Conservation (phyloP, 2,797 vertebrate genomes). For the Limosa lapponica region DNA sequence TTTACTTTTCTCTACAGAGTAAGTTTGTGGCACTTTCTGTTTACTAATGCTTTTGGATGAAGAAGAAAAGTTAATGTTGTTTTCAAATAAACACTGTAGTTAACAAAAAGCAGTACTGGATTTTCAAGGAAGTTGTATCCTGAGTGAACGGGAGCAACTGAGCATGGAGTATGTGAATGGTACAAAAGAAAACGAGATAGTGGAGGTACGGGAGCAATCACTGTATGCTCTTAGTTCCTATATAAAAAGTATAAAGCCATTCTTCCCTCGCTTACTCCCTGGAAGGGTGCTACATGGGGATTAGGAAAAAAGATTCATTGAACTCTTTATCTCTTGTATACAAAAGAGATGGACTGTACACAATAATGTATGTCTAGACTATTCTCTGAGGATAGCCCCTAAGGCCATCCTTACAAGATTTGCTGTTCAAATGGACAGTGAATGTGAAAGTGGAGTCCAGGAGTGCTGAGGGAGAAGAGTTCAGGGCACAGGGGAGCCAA, state of each 20-base stretch:
- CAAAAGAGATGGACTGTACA: background rate
- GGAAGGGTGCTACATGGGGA: background rate
- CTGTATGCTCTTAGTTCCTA: background rate
- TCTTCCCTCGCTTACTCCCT: background rate
- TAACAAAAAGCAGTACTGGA: background rate
- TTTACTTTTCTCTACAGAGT: background rate
- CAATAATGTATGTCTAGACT: slow-evolving; percentile 39
- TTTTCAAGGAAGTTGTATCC: background rate
- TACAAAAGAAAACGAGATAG: background rate
- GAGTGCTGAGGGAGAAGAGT: background rate
- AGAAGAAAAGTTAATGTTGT: background rate
- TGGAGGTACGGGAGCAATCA: background rate
- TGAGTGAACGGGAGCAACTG: background rate
- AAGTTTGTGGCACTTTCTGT: background rate
- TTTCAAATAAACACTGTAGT: background rate
- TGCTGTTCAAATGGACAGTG: slow-evolving; percentile 9
- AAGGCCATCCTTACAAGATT: slow-evolving; percentile 18
- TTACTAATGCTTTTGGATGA: background rate
- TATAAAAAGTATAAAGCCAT: background rate
- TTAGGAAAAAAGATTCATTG: slow-evolving; percentile 16
- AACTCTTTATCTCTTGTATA: slow-evolving; percentile 5
- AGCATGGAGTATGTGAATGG: accelerated
- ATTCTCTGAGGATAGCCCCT: slow-evolving; percentile 14
- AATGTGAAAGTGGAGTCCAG: background rate
- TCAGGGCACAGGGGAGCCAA: background rate